Evolutionary conservation across 2,113 vertebrate genomes (phyloP).

Genomic region (Cyprinus carpio): DNA sequence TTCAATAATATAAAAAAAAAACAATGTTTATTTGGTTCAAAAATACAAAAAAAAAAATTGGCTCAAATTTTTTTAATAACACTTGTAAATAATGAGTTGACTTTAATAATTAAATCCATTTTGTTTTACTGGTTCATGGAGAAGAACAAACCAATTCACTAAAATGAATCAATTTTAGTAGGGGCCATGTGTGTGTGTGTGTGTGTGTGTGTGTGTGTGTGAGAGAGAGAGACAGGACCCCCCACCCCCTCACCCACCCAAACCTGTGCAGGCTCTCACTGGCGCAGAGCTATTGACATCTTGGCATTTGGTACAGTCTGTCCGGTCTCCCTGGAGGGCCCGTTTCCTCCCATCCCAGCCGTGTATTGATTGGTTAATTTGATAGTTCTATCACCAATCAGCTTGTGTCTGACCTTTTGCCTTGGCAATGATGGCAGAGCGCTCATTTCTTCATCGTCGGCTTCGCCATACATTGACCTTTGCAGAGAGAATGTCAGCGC

Average conservation of each 20-base stretch:
- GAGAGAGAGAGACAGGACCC: not conserved
- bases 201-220: constrained; percentile 23
- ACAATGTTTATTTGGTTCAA: too few species aligned
- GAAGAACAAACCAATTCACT: too few species aligned
- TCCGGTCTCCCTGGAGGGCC: constrained; percentile 79
- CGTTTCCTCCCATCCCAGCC: constrained; percentile 84
- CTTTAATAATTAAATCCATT: too few species aligned
- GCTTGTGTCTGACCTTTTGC: constrained; percentile 98
- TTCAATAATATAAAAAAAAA: too few species aligned
- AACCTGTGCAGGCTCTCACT: constrained; percentile 76
- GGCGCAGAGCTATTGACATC: constrained; percentile 85
- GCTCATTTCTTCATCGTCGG: constrained; percentile 89
- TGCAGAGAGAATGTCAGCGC: constrained; percentile 92
- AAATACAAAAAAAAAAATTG: too few species aligned
- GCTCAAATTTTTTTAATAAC: too few species aligned
- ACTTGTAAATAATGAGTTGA: too few species aligned
- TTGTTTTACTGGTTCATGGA: too few species aligned
- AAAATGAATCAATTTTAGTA: not conserved
- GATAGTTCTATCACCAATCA: constrained; percentile 99
- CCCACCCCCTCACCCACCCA: constrained; percentile 16
- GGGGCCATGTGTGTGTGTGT: not conserved
- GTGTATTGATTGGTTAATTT: constrained; percentile 97
- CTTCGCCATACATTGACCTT: constrained; percentile 92
- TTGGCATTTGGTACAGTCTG: constrained; percentile 85
- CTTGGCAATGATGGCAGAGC: constrained; percentile 91